Evolutionary conservation across 2,888 invertebrate genomes (phyloP).

Genomic region (Lumbricus terrestris): DNA sequence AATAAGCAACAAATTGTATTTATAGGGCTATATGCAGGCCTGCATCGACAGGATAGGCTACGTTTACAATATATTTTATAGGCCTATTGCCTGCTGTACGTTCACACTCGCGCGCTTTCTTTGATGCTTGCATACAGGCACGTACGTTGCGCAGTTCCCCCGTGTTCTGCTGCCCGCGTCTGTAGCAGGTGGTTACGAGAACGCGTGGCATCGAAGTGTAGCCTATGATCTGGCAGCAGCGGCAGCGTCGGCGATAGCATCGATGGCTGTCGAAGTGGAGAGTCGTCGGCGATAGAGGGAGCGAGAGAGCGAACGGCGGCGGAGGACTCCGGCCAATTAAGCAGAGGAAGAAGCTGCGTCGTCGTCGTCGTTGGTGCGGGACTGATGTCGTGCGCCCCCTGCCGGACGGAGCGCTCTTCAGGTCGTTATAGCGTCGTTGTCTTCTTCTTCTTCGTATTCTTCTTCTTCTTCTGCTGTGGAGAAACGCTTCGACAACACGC

Average conservation of each 20-base stretch:
- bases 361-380: too few species aligned
- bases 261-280: neutral
- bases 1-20: too few species aligned
- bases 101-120: neutral
- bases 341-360: too few species aligned
- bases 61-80: too few species aligned
- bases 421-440: neutral
- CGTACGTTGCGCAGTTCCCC: neutral
- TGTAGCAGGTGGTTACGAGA: neutral
- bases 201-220: neutral
- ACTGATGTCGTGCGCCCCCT: neutral
- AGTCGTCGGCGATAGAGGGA: neutral
- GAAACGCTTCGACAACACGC: neutral
- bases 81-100: too few species aligned
- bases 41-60: too few species aligned
- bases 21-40: too few species aligned
- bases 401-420: neutral
- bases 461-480: neutral
- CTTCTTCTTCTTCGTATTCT: too few species aligned
- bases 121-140: neutral
- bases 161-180: neutral
- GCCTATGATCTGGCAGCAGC: too few species aligned
- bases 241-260: constrained; percentile 3
- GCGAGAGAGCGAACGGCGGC: too few species aligned
- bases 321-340: neutral